Conservation (phyloP, 2,888 invertebrate genomes). For the Bombyx huttoni region DNA sequence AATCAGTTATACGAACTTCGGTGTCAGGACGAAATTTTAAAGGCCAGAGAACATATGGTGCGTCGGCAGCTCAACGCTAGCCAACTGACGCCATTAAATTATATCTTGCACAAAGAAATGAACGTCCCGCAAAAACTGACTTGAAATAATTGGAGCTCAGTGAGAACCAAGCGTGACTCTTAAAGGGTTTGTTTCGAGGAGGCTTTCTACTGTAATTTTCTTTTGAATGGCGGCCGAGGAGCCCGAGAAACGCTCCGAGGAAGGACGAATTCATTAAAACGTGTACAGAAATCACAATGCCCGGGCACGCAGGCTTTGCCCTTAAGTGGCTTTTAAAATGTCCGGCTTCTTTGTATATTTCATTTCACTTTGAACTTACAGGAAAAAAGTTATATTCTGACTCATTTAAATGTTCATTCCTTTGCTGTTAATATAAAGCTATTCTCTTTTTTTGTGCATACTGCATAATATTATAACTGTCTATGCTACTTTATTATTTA, state of each 20-base stretch:
- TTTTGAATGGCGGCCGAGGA: slow-evolving; percentile 56
- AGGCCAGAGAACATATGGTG: slow-evolving; percentile 56
- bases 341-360: slow-evolving; percentile 14
- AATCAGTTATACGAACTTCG: slow-evolving; percentile 63
- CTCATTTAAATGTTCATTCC: background rate
- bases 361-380: slow-evolving; percentile 1
- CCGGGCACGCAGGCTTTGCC: slow-evolving; percentile 33
- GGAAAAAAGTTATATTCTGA: background rate
- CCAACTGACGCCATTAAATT: slow-evolving; percentile 65
- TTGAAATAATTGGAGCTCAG: slow-evolving; percentile 62
- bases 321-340: slow-evolving; percentile 41
- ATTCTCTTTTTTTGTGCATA: background rate
- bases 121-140: slow-evolving; percentile 36
- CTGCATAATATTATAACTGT: background rate
- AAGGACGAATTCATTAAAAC: slow-evolving; percentile 63
- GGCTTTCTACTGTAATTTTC: slow-evolving; percentile 61
- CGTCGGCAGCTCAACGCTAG: slow-evolving; percentile 36
- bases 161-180: slow-evolving; percentile 58
- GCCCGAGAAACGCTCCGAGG: slow-evolving; percentile 42
- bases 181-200: slow-evolving; percentile 62
- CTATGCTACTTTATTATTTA: too few relatives aligned
- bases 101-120: slow-evolving; percentile 46
- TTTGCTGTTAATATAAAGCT: background rate
- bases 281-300: slow-evolving; percentile 59
- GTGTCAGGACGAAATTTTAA: slow-evolving; percentile 57